Base-by-base conservation (phyloP, 2,888 invertebrate genomes). In the Trisateles emortualis region DNA sequence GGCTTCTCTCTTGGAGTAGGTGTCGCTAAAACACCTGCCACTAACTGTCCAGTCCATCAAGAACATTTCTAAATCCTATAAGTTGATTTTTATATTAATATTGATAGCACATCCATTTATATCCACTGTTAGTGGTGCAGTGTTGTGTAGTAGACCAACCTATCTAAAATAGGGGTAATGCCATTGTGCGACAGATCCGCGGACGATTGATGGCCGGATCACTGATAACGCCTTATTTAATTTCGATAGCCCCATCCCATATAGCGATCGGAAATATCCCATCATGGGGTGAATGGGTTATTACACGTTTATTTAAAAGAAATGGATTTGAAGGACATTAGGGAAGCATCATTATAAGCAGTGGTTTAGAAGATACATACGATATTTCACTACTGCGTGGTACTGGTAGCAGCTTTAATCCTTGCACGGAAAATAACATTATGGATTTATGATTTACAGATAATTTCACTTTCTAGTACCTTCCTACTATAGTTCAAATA, bases 131-230 rank as follows among this genome's bases (percentile, higher is more conserved):
- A 5, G 43, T 52, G 17, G 8, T 4, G 14, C 14, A 44, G 55
- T 56, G 67, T 72, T 66, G 65, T 70, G 56, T 62, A 59, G 72
- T 64, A 65, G 75, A 71, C 74, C 70, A 72, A 74, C 72, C 54
- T 68, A 57, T 59, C 45, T 45, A 44, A 68, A 70, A 75, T 75
- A 82, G 83, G 84, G 84, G 74, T 77, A 76, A 70, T 71, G 68
- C 76, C 66, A 84, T 87, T 86, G 86, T 83, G 65, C 41, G 45
- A 56, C 42, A 63, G 62, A 71, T 68, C 68, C 48, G 59, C 70
- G 53, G 63, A 76, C 79, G 86, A 86, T 86, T 85, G 87, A 87
- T 88, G 83, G 75, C 76, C 67, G 86, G 85, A 84, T 88, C 86
- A 84, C 79, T 72, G 84, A 82, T 84, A 84, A 79, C 83, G 78